Evolutionary conservation across 2,113 vertebrate genomes (phyloP), one percentile per base, ranked within the genome.

Genomic region (Pycnonotus jocosus): DNA sequence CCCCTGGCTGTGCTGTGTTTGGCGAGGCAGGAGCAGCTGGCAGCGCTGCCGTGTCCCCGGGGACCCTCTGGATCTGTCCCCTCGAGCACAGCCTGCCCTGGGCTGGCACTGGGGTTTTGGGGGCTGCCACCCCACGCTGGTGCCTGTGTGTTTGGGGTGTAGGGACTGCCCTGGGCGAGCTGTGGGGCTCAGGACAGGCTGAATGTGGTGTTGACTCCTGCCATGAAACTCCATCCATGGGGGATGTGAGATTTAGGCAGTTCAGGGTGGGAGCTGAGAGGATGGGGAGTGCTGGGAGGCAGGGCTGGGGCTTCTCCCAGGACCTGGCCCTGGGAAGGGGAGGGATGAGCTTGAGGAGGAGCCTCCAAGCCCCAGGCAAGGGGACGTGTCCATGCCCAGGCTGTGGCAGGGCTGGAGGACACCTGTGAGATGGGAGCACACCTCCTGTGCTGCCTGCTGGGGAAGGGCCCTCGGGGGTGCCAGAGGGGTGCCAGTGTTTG

Each of bases 21-120:
- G 90, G 8, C 0, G 25, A 38, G 64, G 50, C 57, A 9, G 92
- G 66, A 82, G 89, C 86, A 88, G 88, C 82, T 88, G 88, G 53
- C 51, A 11, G 0, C 2, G 53, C 90, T 76, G 22, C 3, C 4
- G 0, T 51, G 72, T 30, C 70, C 12, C 2, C 0, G 0, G 18
- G 73, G 53, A 54, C 7, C 57, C 61, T 53, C 28, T 27, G 40
- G 7, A 48, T n/a, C 80, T 0, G 11, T 53, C 40, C 12, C 38
- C 30, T 50, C 0, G 0, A 16, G 70, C 61, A 44, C 1, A 5
- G 53, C 0, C 0, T 90, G 72, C 12, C 42, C 65, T 0, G 7
- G 33, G 76, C 76, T 94, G 61, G 24, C 6, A 16, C 7, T 5
- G 69, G 71, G 10, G 11, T 24, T 31, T 18, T 51, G n/a, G 15